These are phyloP conservation scores for Agriopis aurantiaria DNA, from an alignment of 2,888 invertebrate genomes.

Conservation along the genomic window DNA sequence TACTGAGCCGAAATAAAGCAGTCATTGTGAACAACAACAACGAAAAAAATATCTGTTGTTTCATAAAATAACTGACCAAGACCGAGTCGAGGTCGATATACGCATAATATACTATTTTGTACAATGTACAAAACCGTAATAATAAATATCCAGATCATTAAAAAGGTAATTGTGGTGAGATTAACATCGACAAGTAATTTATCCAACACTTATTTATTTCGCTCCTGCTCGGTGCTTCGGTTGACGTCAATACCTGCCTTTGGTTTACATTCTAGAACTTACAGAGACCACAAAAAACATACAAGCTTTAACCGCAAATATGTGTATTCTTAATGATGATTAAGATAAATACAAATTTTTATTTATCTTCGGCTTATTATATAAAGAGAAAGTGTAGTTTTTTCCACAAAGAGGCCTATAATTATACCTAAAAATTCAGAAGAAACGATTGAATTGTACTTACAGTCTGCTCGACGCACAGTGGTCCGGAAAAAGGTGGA, in stretches of 20 bases:
- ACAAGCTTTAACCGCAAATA: background rate
- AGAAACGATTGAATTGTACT: no score
- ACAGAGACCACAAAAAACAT: conserved; percentile 18
- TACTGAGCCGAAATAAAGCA: no score
- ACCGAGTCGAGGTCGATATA: no score
- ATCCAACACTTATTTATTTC: background rate
- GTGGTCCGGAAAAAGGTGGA: no score
- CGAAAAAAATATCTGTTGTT: no score
- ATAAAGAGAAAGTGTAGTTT: no score
- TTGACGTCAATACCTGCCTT: conserved; percentile 36
- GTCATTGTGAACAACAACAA: background rate
- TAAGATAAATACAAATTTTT: background rate
- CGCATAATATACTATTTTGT: no score
- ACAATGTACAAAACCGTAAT: background rate
- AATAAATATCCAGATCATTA: background rate
- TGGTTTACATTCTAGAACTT: conserved; percentile 6
- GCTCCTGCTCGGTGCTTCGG: no score
- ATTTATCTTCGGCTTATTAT: background rate
- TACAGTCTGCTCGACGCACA: no score
- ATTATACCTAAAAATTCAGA: no score
- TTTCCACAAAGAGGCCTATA: no score
- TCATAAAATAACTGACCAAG: no score
- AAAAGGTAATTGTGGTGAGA: conserved; percentile 1
- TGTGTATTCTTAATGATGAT: background rate
- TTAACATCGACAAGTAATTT: background rate